Percentiles rank a stretch among this genome's conserved stretches.
phyloP scores from a whole-genome alignment of 2,113 vertebrate species.

The Marcusenius ussheri region DNA sequence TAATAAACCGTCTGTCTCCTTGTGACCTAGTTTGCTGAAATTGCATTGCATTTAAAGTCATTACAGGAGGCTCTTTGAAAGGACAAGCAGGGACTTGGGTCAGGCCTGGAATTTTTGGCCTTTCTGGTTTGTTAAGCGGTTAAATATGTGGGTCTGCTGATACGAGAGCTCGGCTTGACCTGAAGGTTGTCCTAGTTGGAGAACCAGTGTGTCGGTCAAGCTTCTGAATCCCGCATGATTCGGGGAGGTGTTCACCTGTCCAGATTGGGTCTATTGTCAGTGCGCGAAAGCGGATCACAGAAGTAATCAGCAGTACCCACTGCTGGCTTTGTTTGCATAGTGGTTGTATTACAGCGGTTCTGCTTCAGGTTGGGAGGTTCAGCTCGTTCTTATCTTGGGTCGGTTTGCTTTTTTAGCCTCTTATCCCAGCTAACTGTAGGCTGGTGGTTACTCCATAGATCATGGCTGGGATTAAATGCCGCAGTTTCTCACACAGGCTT shows the following conservation, averaged over 20 bases:
- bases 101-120: not conserved
- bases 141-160: not conserved
- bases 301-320: not conserved
- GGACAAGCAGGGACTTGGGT: not conserved
- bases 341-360: not conserved
- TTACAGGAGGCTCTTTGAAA: not conserved
- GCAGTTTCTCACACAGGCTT: not conserved
- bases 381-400: not conserved
- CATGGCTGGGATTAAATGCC: not conserved
- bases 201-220: not conserved
- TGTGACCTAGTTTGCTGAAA: not conserved
- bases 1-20: not conserved
- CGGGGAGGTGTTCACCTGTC: not conserved
- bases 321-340: not conserved
- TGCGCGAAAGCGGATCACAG: not conserved
- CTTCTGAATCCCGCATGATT: not conserved
- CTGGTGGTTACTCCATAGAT: not conserved
- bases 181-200: not conserved
- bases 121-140: not conserved
- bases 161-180: not conserved
- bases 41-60: not conserved
- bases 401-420: not conserved
- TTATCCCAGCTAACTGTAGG: not conserved
- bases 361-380: not conserved
- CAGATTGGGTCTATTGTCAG: not conserved